Evolutionary conservation across 2,797 vertebrate species (phyloP).

Genomic region (Platalea minor): DNA sequence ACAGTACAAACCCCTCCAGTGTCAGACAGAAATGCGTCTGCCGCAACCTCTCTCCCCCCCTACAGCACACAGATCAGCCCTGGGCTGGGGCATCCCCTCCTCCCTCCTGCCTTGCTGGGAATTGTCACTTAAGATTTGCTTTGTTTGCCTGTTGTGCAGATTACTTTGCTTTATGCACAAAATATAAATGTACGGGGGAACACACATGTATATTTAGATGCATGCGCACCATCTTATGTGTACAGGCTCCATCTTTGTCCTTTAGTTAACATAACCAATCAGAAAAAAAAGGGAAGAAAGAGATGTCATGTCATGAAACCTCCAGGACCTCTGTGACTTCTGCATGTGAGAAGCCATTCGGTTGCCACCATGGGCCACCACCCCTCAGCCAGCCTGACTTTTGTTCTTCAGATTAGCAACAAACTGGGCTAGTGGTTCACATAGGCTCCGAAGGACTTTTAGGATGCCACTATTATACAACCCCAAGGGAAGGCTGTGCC

Average conservation of each 20-base stretch:
- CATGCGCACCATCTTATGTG: background rate
- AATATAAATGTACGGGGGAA: background rate
- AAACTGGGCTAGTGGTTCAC: background rate
- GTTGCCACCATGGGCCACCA: background rate
- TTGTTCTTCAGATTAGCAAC: background rate
- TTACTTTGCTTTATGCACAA: background rate
- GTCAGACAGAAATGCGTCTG: fast-evolving
- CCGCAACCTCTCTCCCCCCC: fast-evolving
- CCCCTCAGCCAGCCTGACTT: background rate
- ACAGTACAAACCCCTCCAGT: background rate
- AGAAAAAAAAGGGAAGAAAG: background rate
- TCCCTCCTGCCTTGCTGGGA: background rate
- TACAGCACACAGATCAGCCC: background rate
- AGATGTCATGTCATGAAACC: background rate
- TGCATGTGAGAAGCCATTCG: background rate
- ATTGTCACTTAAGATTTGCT: background rate
- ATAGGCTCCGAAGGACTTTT: background rate
- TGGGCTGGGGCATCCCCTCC: background rate
- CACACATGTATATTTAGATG: background rate
- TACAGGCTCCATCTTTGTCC: background rate
- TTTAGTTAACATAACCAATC: background rate
- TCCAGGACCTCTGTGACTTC: background rate
- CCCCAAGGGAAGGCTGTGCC: background rate
- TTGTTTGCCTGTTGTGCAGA: background rate
- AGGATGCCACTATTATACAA: background rate